phyloP scores from a whole-genome alignment of 2,888 invertebrate species.

The Sipha maydis region DNA sequence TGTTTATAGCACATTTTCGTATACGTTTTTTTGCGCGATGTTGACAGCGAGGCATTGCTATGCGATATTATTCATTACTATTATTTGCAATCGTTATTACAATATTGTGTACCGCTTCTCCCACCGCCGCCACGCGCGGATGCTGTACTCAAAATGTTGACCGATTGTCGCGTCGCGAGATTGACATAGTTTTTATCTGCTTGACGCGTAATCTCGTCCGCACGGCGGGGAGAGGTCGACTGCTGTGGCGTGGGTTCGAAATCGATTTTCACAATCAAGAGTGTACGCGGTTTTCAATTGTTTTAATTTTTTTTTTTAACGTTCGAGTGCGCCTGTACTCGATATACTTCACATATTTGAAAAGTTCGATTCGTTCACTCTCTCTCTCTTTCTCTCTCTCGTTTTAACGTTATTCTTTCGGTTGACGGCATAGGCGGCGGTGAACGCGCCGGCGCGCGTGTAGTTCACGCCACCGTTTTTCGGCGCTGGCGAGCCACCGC shows the following conservation, averaged over 20 bases:
- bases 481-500: conserved; percentile 33
- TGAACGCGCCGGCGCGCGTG: conserved; percentile 35
- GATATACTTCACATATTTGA: not conserved
- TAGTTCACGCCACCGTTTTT: not conserved
- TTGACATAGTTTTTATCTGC: not conserved
- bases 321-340: too few species aligned
- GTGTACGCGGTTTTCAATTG: not conserved
- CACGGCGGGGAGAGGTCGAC: not conserved
- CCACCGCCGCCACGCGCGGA: too few species aligned
- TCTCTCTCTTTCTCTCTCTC: not conserved
- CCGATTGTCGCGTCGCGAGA: not conserved
- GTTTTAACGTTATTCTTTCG: not conserved
- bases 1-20: not conserved
- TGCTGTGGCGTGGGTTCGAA: not conserved
- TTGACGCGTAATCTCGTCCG: not conserved
- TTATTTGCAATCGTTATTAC: too few species aligned
- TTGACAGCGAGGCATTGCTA: not conserved
- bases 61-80: not conserved
- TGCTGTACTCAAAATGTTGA: too few species aligned
- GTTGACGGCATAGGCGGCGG: not conserved
- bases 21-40: not conserved
- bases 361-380: not conserved
- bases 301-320: not conserved
- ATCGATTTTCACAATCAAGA: not conserved
- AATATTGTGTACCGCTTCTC: too few species aligned